Base-by-base conservation (phyloP, 2,888 invertebrate species). In the Steinernema hermaphroditum region DNA sequence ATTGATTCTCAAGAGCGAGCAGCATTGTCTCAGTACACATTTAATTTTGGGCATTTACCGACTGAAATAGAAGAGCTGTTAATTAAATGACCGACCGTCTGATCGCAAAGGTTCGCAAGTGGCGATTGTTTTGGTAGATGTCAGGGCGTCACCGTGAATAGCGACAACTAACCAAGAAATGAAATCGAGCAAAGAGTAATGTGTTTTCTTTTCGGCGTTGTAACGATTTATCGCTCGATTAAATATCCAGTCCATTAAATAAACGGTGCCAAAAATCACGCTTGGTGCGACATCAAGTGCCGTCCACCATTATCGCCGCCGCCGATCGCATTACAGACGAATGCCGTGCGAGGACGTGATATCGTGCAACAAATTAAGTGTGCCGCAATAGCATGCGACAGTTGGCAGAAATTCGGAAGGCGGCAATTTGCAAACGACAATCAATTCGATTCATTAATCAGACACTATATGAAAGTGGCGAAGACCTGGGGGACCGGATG, bases 161-260 rank as follows among this genome's bases (percentile, higher is more conserved):
- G 62, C 32, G 62, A 32, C 62, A 62, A 62, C 62, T 32, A 32
- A 16, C 29, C 29, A 22, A 19, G 34, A 62, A 32, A 62, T 62
- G 32, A 32, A 62, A 62, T 32, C 29, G 62, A 2, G 6, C 62
- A 24, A 12, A 22, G 50, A 50, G 22, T 50, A 50, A 50, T 22
- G 50, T 50, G 50, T 22, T 32, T 62, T 29, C 62, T 62, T 62
- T 29, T 62, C 32, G 62, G 8, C 62, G 62, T 27, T 62, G 32
- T 62, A 62, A 62, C 62, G 27, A 62, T 62, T 62, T 62, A 62
- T 62, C 62, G 62, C 62, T 62, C 62, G 32, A 32, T 32, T 62
- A 32, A 32, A 32, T 62, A 62, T 32, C 62, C 62, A 29, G 27
- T 62, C 62, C 62, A 62, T 62, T 62, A 62, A 62, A 32, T 32